Evolutionary conservation across 2,888 invertebrate species (phyloP).

Genomic region (Rhaphigaster nebulosa): DNA sequence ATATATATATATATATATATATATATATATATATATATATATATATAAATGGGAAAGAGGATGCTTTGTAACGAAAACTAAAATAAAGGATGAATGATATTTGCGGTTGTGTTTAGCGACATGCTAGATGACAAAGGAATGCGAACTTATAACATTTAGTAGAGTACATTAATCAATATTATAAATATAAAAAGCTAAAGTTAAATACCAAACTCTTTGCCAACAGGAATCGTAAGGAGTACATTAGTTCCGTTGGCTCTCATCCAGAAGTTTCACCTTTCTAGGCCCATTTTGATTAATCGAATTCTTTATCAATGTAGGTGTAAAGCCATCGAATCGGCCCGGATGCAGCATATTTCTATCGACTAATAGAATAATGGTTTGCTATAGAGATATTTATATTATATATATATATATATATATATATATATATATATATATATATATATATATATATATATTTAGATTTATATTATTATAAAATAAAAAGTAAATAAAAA

Average conservation of each 20-base stretch:
- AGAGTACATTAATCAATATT: conserved; percentile 25
- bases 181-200: conserved; percentile 21
- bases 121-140: neutral
- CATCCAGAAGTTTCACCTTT: neutral
- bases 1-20: no score
- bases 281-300: neutral
- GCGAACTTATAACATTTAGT: conserved; percentile 8
- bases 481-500: no score
- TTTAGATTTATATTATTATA: no score
- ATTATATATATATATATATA: no score
- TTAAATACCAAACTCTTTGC: neutral
- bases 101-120: neutral
- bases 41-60: neutral
- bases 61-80: neutral
- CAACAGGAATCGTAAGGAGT: conserved; percentile 23
- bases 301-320: neutral
- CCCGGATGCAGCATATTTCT: no score
- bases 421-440: no score
- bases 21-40: no score
- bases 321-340: no score
- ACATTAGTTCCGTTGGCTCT: neutral
- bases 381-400: no score
- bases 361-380: no score
- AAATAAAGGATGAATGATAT: neutral
- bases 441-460: no score